Conservation (phyloP, 1,140 invertebrate genomes). For the Drosophila athabasca region DNA sequence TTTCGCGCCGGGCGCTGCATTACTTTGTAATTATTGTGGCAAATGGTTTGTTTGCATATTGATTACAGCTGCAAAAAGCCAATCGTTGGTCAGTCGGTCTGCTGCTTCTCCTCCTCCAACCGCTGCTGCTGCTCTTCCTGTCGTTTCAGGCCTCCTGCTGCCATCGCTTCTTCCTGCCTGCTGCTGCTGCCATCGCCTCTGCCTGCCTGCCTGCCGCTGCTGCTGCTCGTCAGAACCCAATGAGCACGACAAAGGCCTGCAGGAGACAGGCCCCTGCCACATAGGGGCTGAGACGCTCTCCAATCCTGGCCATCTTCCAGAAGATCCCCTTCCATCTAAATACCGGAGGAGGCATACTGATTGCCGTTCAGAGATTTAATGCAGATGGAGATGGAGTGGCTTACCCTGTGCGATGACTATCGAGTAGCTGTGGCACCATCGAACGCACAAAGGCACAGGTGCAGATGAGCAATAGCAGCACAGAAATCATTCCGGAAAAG, state of each 20-base stretch:
- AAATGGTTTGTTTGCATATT: slow-evolving; percentile 81
- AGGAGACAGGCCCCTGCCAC: slow-evolving; percentile 18
- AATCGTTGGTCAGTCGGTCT: slow-evolving; percentile 27
- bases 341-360: neutral
- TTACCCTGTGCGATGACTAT: slow-evolving; percentile 17
- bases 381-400: neutral
- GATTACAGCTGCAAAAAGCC: slow-evolving; percentile 78
- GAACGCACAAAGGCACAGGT: slow-evolving; percentile 20
- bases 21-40: slow-evolving; percentile 80
- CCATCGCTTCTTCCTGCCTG: neutral
- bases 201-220: neutral
- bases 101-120: neutral
- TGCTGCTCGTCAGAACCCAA: slow-evolving; percentile 7
- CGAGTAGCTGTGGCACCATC: slow-evolving; percentile 8
- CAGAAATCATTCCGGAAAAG: slow-evolving; percentile 5
- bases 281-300: slow-evolving; percentile 15
- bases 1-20: slow-evolving; percentile 66
- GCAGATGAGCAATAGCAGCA: slow-evolving; percentile 14
- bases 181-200: neutral
- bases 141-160: neutral
- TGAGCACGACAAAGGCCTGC: slow-evolving; percentile 7
- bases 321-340: slow-evolving; percentile 19
- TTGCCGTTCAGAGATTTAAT: no score
- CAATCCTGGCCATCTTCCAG: slow-evolving; percentile 25
- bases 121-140: neutral